phyloP scores from a whole-genome alignment of 2,113 vertebrate genomes.

The Corydoras maculifer region DNA sequence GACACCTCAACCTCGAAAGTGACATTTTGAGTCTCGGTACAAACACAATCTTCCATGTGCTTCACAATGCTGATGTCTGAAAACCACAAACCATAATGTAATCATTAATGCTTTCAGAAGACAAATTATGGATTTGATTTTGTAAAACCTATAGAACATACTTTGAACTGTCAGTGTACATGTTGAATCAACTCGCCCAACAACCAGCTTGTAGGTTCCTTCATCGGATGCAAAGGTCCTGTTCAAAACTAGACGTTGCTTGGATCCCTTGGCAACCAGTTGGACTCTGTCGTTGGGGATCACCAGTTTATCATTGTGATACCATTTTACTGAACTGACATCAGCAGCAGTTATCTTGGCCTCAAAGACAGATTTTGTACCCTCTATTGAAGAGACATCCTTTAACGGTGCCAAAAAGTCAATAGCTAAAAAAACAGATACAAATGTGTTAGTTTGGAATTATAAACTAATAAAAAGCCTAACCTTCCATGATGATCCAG shows the following conservation, averaged over 20 bases:
- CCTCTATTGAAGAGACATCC: constrained; percentile 79
- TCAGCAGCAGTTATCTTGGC: constrained; percentile 92
- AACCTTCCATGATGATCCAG: neutral
- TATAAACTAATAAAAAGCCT: neutral
- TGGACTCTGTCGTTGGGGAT: constrained; percentile 78
- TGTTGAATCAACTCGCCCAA: constrained; percentile 83
- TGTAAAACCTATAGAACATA: constrained; percentile 49
- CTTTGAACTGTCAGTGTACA: constrained; percentile 82
- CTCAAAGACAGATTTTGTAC: constrained; percentile 90
- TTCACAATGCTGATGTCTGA: constrained; percentile 79
- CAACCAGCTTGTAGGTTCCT: constrained; percentile 78
- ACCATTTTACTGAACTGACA: constrained; percentile 88
- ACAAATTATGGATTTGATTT: neutral
- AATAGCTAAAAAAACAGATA: constrained; percentile 68
- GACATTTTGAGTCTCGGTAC: constrained; percentile 93
- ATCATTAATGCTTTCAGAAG: neutral
- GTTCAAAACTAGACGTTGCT: constrained; percentile 85
- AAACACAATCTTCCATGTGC: constrained; percentile 78
- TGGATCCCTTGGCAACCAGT: constrained; percentile 85
- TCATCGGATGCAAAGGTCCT: constrained; percentile 83
- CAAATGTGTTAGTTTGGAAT: constrained; percentile 13
- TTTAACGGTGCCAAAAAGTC: constrained; percentile 79
- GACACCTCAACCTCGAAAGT: constrained; percentile 86
- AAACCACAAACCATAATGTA: constrained; percentile 13
- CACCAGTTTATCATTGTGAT: constrained; percentile 74